phyloP scores from a whole-genome alignment of 1,140 invertebrate genomes.

The Papilio xuthus region DNA sequence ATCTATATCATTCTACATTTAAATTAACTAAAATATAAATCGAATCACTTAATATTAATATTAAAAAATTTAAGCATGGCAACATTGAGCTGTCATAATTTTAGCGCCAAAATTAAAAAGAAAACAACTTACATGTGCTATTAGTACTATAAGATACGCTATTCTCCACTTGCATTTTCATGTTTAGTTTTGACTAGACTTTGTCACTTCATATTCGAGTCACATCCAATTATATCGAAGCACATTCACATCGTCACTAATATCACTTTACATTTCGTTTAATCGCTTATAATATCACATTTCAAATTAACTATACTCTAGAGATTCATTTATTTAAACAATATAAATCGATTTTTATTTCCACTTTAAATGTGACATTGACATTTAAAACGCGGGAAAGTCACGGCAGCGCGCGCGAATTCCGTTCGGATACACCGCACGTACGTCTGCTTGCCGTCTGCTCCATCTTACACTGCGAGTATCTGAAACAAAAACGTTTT shows the following conservation, averaged over 20 bases:
- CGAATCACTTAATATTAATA: background rate
- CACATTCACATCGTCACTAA: conserved; percentile 40
- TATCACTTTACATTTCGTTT: conserved; percentile 44
- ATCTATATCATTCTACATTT: background rate
- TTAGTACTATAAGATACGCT: conserved; percentile 67
- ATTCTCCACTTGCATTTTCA: conserved; percentile 77
- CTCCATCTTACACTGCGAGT: conserved; percentile 52
- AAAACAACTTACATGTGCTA: conserved; percentile 69
- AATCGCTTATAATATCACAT: conserved; percentile 46
- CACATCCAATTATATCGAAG: conserved; percentile 42
- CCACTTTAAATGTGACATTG: conserved; percentile 34
- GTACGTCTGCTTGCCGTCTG: conserved; percentile 40
- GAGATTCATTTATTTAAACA: conserved; percentile 2
- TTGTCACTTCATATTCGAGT: conserved; percentile 54
- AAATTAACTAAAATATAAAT: background rate
- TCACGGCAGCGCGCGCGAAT: conserved; percentile 34
- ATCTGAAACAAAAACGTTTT: conserved; percentile 44
- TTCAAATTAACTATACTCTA: conserved; percentile 25
- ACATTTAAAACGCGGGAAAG: conserved; percentile 39
- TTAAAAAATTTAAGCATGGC: background rate
- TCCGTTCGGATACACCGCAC: background rate
- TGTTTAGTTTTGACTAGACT: conserved; percentile 55
- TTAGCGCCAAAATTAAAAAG: conserved; percentile 8
- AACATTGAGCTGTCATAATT: background rate
- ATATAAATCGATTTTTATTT: conserved; percentile 13